Base-by-base conservation (phyloP, 2,113 vertebrate genomes). In the Tragelaphus scriptus region DNA sequence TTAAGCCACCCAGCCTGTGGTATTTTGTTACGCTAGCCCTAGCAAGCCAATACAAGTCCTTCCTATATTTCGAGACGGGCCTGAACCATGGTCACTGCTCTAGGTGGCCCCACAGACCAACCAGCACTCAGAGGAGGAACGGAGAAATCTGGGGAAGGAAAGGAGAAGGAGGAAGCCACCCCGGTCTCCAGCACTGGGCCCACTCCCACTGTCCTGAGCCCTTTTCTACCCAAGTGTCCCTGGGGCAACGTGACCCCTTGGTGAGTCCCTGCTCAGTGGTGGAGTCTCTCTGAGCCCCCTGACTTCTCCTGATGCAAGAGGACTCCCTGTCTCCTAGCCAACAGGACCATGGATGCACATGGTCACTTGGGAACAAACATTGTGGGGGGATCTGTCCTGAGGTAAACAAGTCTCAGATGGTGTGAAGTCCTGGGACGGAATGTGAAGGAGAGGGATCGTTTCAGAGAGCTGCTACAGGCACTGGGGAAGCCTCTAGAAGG, bases 151-250 rank as follows among this genome's bases (percentile, higher is more conserved):
- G 51, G 75, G 9, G 59, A 75, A 49, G 26, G 25, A n/a, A 16
- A n/a, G 28, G 21, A 47, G 15, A 77, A 32, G 9, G 36, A 93
- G 30, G 14, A 1, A 19, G 25, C 1, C n/a, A 21, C 12, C 8
- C 21, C 12, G 0, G 0, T 30, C n/a, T 30, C 25, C 32, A 59
- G 21, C 12, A 40, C 79, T 36, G 30, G 88, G 28, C 5, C 15
- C 47, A 28, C 10, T 85, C 87, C 32, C 17, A 23, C 40, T 16
- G 12, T 59, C 68, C 63, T 26, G 11, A 80, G 75, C 25, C 25
- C 10, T 68, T 85, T 90, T 55, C 92, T 14, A 56, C 51, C 75
- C 21, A 0, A 25, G 59, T 55, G 25, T 49, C 68, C 36, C 40
- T 15, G 79, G 82, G 32, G 15, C 26, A 88, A 44, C 10, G 2